Evolutionary conservation across 2,888 invertebrate species (phyloP), one percentile per base, ranked within the genome.

Genomic region (Ischnus inquisitorius): DNA sequence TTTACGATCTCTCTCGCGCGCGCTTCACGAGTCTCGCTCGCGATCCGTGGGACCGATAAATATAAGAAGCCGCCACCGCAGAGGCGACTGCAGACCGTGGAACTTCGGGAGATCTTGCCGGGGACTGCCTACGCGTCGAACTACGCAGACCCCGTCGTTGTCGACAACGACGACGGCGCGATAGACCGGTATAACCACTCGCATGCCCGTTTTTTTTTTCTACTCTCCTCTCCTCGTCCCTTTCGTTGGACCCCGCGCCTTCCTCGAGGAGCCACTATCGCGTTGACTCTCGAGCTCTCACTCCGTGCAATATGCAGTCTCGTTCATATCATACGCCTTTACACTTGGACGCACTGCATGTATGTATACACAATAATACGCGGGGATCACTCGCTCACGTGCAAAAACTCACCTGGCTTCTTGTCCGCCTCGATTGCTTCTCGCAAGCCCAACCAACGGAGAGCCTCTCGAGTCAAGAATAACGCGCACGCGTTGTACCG

Each of bases 121-220:
- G 68, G 68, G 48, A 74, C 54, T 69, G 69, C 77, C 77, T 80
- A 81, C 84, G 77, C 80, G 79, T 46, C 74, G 69, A 75, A 69
- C 65, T 75, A 41, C 69, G 74, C 79, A 75, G 68, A 75, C 80
- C 62, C 72, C 28, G 72, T 39, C 68, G 60, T 48, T 54, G 72
- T 72, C 72, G 76, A 8, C 76, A 69, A 14, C 74, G 78, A 41
- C 80, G 72, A 46, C 83, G 78, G 78, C 74, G 84, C 84, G 84
- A 78, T 84, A 84, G 84, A 84, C 84, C 84, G 84, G 84, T 84
- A 84, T 84, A 84, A 84, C 84, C 84, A 84, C 83, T 84, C 76
- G 77, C 28, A 78, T 57, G 69, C 74, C 54, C 41, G 22, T 65
- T 69, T 68, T 81, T 68, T 77, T 71, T 65, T 22, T 48, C 62